These are phyloP conservation scores for Cyprinodon tularosa DNA, from an alignment of 2,113 vertebrate species.

Conservation along the genomic window DNA sequence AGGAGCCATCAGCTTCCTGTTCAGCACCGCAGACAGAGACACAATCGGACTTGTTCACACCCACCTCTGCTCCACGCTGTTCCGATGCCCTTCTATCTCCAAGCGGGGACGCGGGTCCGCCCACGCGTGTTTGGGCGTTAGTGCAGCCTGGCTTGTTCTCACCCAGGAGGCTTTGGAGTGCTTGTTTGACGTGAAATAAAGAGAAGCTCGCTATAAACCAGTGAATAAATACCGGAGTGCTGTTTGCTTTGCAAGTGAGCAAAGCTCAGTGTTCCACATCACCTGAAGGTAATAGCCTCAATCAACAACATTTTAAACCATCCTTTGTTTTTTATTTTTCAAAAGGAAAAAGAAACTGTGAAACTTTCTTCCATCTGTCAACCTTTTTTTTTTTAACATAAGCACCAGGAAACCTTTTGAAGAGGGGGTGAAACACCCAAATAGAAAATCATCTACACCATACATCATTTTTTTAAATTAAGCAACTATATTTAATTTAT, in stretches of 20 bases:
- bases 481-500: background rate
- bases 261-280: slow-evolving; percentile 22
- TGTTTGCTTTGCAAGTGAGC: slow-evolving; percentile 54
- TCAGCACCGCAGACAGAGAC: slow-evolving; percentile 68
- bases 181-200: slow-evolving; percentile 42
- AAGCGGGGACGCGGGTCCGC: slow-evolving; percentile 29
- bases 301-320: slow-evolving; percentile 13
- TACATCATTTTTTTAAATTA: too few relatives aligned
- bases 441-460: background rate
- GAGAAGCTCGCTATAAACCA: slow-evolving; percentile 37
- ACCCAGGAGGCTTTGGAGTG: slow-evolving; percentile 45
- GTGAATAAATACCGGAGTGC: slow-evolving; percentile 26
- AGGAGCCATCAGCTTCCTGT: slow-evolving; percentile 31
- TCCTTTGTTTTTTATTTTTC: background rate
- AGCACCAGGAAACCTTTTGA: background rate
- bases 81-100: slow-evolving; percentile 20
- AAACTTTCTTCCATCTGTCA: background rate
- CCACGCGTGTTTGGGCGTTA: slow-evolving; percentile 47
- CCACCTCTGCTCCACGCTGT: slow-evolving; percentile 51
- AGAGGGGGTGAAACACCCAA: background rate
- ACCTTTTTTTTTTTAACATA: too few relatives aligned
- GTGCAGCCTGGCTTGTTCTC: slow-evolving; percentile 45
- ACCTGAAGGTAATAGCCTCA: slow-evolving; percentile 26
- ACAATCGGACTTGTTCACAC: slow-evolving; percentile 49
- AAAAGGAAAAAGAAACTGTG: background rate